A percentile compares a stretch with the other conserved stretches of the same genome.
Conservation (phyloP, 2,113 vertebrate genomes). For the Toxotes jaculatrix region DNA sequence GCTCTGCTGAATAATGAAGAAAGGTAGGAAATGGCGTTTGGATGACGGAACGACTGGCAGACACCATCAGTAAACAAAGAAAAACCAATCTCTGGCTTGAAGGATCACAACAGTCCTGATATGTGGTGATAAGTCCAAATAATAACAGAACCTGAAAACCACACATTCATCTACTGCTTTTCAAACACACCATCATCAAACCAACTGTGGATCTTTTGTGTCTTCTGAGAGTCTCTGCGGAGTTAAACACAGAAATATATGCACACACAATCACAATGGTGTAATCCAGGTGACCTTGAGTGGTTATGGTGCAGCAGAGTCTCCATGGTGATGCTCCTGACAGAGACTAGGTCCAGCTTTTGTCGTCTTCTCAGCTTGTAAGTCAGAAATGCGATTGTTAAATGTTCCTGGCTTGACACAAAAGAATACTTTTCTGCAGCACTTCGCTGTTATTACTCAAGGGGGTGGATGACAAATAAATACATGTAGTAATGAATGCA, state of each 20-base stretch:
- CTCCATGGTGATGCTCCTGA: slow-evolving; percentile 69
- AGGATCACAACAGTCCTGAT: slow-evolving; percentile 4
- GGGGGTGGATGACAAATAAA: neutral
- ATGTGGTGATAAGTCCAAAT: neutral
- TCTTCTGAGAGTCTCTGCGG: neutral
- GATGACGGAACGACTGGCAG: slow-evolving; percentile 16
- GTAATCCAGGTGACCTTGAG: slow-evolving; percentile 60
- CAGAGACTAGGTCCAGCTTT: slow-evolving; percentile 41
- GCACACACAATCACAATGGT: neutral
- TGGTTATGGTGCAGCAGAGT: slow-evolving; percentile 33
- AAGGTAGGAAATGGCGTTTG: neutral
- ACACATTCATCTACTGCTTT: slow-evolving; percentile 17
- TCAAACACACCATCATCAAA: slow-evolving; percentile 2
- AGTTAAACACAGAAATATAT: neutral
- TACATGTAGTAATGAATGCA: neutral
- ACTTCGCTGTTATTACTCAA: neutral
- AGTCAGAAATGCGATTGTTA: slow-evolving; percentile 17
- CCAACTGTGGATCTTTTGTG: slow-evolving; percentile 11
- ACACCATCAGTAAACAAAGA: slow-evolving; percentile 2
- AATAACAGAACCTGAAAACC: neutral
- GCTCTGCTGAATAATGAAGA: neutral
- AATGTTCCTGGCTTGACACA: slow-evolving; percentile 19
- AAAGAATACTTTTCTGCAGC: slow-evolving; percentile 17
- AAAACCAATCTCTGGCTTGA: slow-evolving; percentile 22
- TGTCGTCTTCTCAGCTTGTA: slow-evolving; percentile 21